phyloP scores from a whole-genome alignment of 2,888 invertebrate genomes.

The Drosophila peninsularis region DNA sequence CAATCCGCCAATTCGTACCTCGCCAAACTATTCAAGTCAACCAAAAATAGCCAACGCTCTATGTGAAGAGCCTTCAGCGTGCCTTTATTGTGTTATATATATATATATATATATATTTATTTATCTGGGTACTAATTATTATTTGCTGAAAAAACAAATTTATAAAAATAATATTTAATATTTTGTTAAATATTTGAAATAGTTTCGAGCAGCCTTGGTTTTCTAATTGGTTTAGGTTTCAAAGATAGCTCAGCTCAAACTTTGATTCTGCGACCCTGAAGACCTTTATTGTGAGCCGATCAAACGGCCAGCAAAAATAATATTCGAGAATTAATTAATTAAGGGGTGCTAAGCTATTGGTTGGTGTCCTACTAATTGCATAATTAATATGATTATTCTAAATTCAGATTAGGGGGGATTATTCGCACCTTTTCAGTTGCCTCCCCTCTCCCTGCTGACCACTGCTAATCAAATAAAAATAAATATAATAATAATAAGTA shows the following conservation, averaged over 20 bases:
- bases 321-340: too few relatives aligned
- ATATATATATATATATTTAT: neutral
- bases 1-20: slow-evolving; percentile 21
- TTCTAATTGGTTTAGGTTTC: slow-evolving; percentile 2
- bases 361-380: neutral
- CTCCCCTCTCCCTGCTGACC: too few relatives aligned
- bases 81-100: slow-evolving; percentile 13
- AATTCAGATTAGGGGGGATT: too few relatives aligned
- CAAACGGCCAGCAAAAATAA: neutral
- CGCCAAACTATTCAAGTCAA: slow-evolving; percentile 20
- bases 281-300: neutral
- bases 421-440: too few relatives aligned
- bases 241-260: neutral
- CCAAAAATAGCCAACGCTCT: slow-evolving; percentile 28
- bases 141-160: slow-evolving; percentile 18
- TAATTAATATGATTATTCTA: neutral
- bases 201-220: slow-evolving; percentile 12
- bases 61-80: slow-evolving; percentile 44
- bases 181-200: slow-evolving; percentile 9
- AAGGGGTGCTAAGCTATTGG: neutral
- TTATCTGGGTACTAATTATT: slow-evolving; percentile 5
- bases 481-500: too few relatives aligned
- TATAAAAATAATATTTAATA: slow-evolving; percentile 9
- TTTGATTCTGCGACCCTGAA: neutral
- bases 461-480: too few relatives aligned